Base-by-base conservation (phyloP, 2,797 vertebrate genomes). In the Eleutherodactylus coqui region DNA sequence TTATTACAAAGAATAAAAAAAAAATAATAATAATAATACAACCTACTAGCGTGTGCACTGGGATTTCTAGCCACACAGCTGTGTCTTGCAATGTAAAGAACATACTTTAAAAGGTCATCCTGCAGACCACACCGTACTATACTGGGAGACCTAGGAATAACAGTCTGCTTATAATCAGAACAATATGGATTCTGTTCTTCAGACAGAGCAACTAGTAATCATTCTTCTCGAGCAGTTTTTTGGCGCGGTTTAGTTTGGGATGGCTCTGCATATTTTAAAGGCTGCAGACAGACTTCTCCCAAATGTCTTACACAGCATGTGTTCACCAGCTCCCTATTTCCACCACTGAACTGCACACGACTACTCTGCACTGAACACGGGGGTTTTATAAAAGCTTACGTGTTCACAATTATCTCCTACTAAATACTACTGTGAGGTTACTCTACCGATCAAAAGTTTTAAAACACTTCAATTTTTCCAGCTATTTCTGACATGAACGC, bases 1-100 rank as follows among this genome's bases (percentile, higher is more conserved):
- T 58, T 53, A 58, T n/a, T 51, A 51, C 76, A 78, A 60, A 43
- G 17, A 69, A 69, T 21, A 43, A 67, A 38, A 79, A 79, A 62
- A n/a, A n/a, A n/a, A n/a, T n/a, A n/a, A n/a, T n/a, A n/a, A n/a
- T n/a, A n/a, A n/a, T n/a, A n/a, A n/a, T n/a, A n/a, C n/a, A n/a
- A 60, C 53, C 21, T 21, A 36, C 17, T 19, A 45, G 38, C 6
- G 21, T 45, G 13, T 27, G 70, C 38, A 67, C 16, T 2, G 32
- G 9, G 32, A 34, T 34, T 67, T 67, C 16, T 5, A 24, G 17
- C 17, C 67, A 70, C 36, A 41, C 17, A 70, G 34, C 67, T 41
- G 24, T n/a, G 27, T 24, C 19, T 13, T 43, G 41, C n/a, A 73
- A 41, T 43, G 21, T 45, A 43, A n/a, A 45, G 24, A 64, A 11